These are phyloP conservation scores for Spisula solida DNA, from an alignment of 2,888 invertebrate genomes.

Conservation along the genomic window DNA sequence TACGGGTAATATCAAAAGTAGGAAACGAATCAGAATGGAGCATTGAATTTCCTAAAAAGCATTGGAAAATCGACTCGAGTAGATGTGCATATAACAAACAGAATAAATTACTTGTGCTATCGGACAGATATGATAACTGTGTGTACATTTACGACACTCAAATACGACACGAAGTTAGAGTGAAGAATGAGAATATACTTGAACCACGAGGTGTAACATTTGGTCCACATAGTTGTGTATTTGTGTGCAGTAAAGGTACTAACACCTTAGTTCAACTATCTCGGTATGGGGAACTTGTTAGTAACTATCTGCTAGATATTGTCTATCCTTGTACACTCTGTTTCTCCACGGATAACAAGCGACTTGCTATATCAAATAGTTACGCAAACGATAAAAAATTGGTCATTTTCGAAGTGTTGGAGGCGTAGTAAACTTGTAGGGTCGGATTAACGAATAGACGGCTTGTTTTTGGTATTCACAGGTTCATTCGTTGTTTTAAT, in stretches of 20 bases:
- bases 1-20: not conserved
- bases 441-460: not conserved
- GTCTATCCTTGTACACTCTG: constrained; percentile 3
- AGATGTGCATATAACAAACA: constrained; percentile 33
- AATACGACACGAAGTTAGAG: constrained; percentile 8
- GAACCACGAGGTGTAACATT: constrained; percentile 40
- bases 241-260: constrained; percentile 41
- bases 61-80: constrained; percentile 35
- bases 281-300: constrained; percentile 27
- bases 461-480: no score
- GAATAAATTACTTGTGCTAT: not conserved
- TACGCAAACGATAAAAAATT: constrained; percentile 21
- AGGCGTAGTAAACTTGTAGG: not conserved
- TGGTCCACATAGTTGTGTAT: constrained; percentile 36
- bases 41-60: constrained; percentile 31
- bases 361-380: constrained; percentile 33
- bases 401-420: not conserved
- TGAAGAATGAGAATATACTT: constrained; percentile 30
- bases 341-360: not conserved
- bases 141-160: constrained; percentile 40
- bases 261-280: constrained; percentile 28
- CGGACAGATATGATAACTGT: constrained; percentile 21
- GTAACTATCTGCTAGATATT: not conserved
- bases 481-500: no score
- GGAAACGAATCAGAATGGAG: constrained; percentile 30